phyloP scores from a whole-genome alignment of 2,888 invertebrate species.

The Chirona hameri region DNA sequence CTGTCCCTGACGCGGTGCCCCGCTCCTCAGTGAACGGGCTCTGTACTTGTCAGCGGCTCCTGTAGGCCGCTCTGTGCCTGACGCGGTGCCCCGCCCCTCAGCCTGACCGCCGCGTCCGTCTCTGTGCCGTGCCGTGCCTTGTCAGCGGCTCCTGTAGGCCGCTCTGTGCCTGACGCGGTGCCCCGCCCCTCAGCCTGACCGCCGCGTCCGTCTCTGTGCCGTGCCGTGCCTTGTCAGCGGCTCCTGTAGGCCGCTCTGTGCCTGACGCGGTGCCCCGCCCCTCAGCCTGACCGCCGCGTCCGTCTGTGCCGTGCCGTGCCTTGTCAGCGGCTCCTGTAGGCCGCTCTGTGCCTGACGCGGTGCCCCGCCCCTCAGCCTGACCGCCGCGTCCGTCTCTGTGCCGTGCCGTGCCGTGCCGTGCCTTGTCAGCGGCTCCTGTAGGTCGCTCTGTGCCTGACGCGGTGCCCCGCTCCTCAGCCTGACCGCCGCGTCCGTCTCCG shows the following conservation, averaged over 20 bases:
- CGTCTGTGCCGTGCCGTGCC: not conserved
- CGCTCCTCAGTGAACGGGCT: no score
- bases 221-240: no score
- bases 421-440: no score
- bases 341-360: not conserved
- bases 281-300: not conserved
- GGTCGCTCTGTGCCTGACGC: not conserved
- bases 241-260: not conserved
- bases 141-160: not conserved
- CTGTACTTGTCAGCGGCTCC: no score
- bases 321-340: no score
- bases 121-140: no score
- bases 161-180: not conserved
- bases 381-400: not conserved
- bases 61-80: not conserved
- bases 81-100: not conserved
- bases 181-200: not conserved
- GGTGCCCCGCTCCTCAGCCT: not conserved
- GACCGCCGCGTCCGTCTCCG: not conserved
- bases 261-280: not conserved
- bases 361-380: not conserved
- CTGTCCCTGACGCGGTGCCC: no score
- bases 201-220: not conserved
- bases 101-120: not conserved
- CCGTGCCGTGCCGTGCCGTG: no score